Conservation (phyloP, 1,140 invertebrate genomes). For the Pararge aegeria region DNA sequence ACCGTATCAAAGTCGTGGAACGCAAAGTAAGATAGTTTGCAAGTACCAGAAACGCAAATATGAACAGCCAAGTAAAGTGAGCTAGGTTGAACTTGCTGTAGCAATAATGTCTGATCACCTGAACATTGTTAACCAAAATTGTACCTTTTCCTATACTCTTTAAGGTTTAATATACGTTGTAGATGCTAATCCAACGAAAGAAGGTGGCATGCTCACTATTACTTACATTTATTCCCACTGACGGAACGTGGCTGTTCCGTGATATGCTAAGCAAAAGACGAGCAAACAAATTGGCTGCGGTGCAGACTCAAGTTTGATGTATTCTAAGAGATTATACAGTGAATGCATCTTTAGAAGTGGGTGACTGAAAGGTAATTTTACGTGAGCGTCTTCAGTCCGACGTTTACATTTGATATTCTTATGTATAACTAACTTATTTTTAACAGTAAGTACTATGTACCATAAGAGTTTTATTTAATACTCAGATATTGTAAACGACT, state of each 20-base stretch:
- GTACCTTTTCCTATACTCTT: neutral
- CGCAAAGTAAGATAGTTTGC: slow-evolving; percentile 67
- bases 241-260: slow-evolving; percentile 61
- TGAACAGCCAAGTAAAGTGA: slow-evolving; percentile 53
- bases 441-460: neutral
- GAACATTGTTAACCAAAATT: slow-evolving; percentile 18
- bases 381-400: slow-evolving; percentile 12
- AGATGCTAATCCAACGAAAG: slow-evolving; percentile 26
- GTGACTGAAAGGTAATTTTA: slow-evolving; percentile 18
- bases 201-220: slow-evolving; percentile 46
- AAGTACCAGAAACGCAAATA: slow-evolving; percentile 70
- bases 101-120: slow-evolving; percentile 19
- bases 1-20: slow-evolving; percentile 57
- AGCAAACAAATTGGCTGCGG: slow-evolving; percentile 65
- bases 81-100: slow-evolving; percentile 28
- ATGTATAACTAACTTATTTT: neutral
- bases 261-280: slow-evolving; percentile 74
- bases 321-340: slow-evolving; percentile 33
- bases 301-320: slow-evolving; percentile 40
- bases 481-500: no score
- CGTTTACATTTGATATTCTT: slow-evolving; percentile 1
- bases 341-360: slow-evolving; percentile 29
- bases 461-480: no score
- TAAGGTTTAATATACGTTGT: slow-evolving; percentile 18
- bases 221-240: slow-evolving; percentile 66